phyloP scores from a whole-genome alignment of 2,797 vertebrate species.

The Acrossocheilus fasciatus region DNA sequence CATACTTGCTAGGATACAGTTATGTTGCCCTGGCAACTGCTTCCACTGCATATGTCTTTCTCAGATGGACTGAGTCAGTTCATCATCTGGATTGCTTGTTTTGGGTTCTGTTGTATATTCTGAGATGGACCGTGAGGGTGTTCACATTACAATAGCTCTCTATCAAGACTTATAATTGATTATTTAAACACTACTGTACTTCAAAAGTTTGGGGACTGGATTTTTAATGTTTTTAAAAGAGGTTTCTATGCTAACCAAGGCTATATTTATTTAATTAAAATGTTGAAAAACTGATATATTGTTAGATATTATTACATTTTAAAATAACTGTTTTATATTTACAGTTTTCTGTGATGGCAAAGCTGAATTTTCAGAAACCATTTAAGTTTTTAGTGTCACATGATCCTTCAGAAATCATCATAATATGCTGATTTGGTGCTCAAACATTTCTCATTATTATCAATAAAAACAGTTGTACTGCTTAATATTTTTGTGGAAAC shows the following conservation, averaged over 20 bases:
- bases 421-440: no score
- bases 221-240: not conserved
- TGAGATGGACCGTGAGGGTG: not conserved
- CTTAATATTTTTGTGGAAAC: no score
- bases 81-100: slow-evolving; percentile 5
- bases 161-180: not conserved
- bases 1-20: slow-evolving; percentile 37
- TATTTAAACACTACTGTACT: not conserved
- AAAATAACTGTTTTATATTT: not conserved
- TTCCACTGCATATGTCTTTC: slow-evolving; percentile 34
- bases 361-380: not conserved
- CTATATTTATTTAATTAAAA: not conserved
- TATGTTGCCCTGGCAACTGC: slow-evolving; percentile 73
- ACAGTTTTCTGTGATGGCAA: not conserved
- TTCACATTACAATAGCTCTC: not conserved
- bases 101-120: not conserved
- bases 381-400: not conserved
- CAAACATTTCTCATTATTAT: no score
- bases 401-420: not conserved
- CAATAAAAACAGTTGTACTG: no score
- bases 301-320: not conserved
- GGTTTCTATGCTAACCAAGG: not conserved
- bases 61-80: slow-evolving; percentile 16
- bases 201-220: not conserved
- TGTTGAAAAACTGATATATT: not conserved